These are phyloP conservation scores for Zoroaster sp. DNA, from an alignment of 53 echinoderm and acorn worm genomes.

Conservation along the genomic window DNA sequence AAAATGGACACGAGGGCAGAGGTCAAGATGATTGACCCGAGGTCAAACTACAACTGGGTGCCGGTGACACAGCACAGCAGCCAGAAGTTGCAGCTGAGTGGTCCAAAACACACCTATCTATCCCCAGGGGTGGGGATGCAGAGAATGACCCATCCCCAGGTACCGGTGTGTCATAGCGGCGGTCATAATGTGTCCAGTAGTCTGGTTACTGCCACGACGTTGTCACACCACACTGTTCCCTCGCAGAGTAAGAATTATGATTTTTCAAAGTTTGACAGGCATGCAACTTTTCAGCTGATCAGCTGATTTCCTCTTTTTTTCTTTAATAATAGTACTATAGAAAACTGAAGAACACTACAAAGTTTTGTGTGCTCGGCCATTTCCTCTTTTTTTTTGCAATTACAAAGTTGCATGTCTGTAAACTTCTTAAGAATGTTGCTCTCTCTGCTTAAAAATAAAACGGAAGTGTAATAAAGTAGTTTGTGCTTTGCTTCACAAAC, in stretches of 20 bases:
- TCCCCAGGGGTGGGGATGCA: slow-evolving; percentile 15
- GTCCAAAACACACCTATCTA: slow-evolving; percentile 39
- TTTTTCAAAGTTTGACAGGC: too few species aligned
- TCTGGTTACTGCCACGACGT: slow-evolving; percentile 49
- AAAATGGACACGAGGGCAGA: background rate
- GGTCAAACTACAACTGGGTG: slow-evolving; percentile 19
- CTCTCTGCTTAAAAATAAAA: too few species aligned
- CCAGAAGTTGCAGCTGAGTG: background rate
- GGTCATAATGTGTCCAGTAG: slow-evolving; percentile 20
- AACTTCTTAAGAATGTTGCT: too few species aligned
- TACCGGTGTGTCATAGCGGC: background rate
- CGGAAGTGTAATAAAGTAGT: too few species aligned
- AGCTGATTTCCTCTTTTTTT: too few species aligned
- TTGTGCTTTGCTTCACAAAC: too few species aligned
- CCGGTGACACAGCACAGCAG: background rate
- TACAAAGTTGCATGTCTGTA: too few species aligned
- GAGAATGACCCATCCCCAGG: slow-evolving; percentile 11
- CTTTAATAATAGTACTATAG: too few species aligned
- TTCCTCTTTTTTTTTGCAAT: too few species aligned
- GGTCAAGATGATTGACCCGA: slow-evolving; percentile 26
- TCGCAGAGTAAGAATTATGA: slow-evolving; percentile 52
- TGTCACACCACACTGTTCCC: slow-evolving; percentile 47
- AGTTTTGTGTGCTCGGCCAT: too few species aligned
- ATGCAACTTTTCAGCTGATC: too few species aligned
- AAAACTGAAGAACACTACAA: too few species aligned